Base-by-base conservation (phyloP, 2,888 invertebrate genomes). In the Hanleya hanleyi region DNA sequence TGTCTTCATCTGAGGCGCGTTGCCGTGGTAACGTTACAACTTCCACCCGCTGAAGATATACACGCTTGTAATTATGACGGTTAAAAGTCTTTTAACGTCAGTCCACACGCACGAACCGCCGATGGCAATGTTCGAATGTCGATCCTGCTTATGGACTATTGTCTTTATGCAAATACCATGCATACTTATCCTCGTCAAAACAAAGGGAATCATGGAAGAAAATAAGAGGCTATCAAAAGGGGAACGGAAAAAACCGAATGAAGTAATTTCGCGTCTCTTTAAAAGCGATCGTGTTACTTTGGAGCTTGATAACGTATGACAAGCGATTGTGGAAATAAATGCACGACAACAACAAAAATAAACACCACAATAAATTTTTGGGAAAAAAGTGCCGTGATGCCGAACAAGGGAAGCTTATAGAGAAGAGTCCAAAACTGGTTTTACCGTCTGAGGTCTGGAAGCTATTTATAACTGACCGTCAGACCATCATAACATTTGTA, bases 121-220 rank as follows among this genome's bases (percentile, higher is more conserved):
- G 12, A 32, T 29, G 57, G 57, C 57, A 1, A 57, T 57, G 29
- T 57, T 26, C 22, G 29, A 22, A 29, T 15, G 57, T 26, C 26
- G 29, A 29, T 29, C 29, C 26, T 32, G 29, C 57, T 57, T 57
- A 57, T 57, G 15, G 29, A 15, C 57, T 57, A 57, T 57, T 57
- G 57, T 57, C 57, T 57, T 32, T 29, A 26, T 57, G 57, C 57
- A 57, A 57, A 57, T 57, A 57, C 57, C 32, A 4, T 15, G 57
- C 29, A 57, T 57, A 29, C 29, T 57, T 57, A 57, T 32, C 29
- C 15, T 3, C 22, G 15, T 57, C 32, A 22, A 57, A 57, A 57
- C 57, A 57, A 57, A 7, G 32, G 57, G 9, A 18, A 15, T 9
- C 22, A 32, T 57, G 57, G 57, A 57, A 57, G 57, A 57, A 57